Percentiles rank a stretch among this genome's conserved stretches.
Conservation (phyloP, 2,888 invertebrate genomes). For the Eupsilia transversa region DNA sequence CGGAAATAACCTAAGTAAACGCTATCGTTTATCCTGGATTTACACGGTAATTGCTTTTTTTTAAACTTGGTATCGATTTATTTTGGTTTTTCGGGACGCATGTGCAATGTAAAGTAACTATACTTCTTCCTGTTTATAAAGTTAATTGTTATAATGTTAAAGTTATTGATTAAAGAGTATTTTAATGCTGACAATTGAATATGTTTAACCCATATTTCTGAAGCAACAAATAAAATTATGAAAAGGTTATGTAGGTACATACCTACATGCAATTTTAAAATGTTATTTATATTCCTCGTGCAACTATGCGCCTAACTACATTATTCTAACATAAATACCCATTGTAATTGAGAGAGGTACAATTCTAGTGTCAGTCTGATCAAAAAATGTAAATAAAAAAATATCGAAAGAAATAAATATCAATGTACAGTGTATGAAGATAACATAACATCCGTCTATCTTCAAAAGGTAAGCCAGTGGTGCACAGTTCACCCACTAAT, state of each 20-base stretch:
- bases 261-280: not conserved
- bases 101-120: constrained; percentile 22
- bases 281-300: not conserved
- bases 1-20: not conserved
- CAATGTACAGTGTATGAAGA: not conserved
- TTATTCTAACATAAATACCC: not conserved
- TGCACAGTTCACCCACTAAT: not conserved
- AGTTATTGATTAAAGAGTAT: not conserved
- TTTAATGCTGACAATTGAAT: not conserved
- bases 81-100: constrained; percentile 22
- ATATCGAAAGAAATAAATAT: not conserved
- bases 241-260: constrained; percentile 9
- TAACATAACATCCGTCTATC: not conserved
- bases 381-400: not conserved
- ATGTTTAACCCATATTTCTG: not conserved
- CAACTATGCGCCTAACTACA: not conserved
- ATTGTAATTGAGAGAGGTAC: not conserved
- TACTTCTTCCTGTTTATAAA: not conserved
- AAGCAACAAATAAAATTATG: not conserved
- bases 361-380: not conserved
- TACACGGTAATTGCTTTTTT: constrained; percentile 13
- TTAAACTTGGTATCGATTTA: constrained; percentile 13
- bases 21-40: not conserved
- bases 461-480: too few species aligned
- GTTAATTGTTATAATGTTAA: not conserved